Conservation (phyloP, 2,797 vertebrate species). For the Epinephelus malabaricus region DNA sequence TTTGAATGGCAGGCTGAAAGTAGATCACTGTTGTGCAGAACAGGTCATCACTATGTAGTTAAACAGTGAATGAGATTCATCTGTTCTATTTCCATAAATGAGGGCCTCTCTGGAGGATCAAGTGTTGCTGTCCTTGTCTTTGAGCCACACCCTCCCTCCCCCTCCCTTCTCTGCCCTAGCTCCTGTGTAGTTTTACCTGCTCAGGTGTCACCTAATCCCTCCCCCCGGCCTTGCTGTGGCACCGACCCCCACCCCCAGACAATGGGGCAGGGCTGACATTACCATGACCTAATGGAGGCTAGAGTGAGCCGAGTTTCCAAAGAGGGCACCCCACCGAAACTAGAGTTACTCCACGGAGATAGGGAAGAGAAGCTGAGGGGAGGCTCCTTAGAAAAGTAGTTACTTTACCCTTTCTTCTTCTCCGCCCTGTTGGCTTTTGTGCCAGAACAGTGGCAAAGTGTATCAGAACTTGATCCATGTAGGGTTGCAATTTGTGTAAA, state of each 20-base stretch:
- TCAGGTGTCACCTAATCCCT: slow-evolving; percentile 85
- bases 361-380: slow-evolving; percentile 52
- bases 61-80: slow-evolving; percentile 52
- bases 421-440: slow-evolving; percentile 71
- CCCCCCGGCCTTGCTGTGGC: slow-evolving; percentile 73
- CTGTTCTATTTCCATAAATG: slow-evolving; percentile 74
- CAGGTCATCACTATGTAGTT: slow-evolving; percentile 24
- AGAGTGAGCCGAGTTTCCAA: slow-evolving; percentile 64
- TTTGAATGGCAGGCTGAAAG: slow-evolving; percentile 12
- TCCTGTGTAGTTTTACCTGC: slow-evolving; percentile 83
- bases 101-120: slow-evolving; percentile 71
- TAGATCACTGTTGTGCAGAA: slow-evolving; percentile 9
- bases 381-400: slow-evolving; percentile 59
- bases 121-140: slow-evolving; percentile 72
- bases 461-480: slow-evolving; percentile 76
- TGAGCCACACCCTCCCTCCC: slow-evolving; percentile 72
- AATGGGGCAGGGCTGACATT: slow-evolving; percentile 83
- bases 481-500: slow-evolving; percentile 65
- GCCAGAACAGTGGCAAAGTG: slow-evolving; percentile 65
- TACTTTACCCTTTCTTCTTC: slow-evolving; percentile 67
- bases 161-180: slow-evolving; percentile 45
- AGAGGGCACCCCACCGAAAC: slow-evolving; percentile 77
- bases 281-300: slow-evolving; percentile 80
- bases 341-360: slow-evolving; percentile 65
- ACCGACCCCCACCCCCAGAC: slow-evolving; percentile 79